Conservation (phyloP, 2,888 invertebrate species). For the Drosophila longiperda region DNA sequence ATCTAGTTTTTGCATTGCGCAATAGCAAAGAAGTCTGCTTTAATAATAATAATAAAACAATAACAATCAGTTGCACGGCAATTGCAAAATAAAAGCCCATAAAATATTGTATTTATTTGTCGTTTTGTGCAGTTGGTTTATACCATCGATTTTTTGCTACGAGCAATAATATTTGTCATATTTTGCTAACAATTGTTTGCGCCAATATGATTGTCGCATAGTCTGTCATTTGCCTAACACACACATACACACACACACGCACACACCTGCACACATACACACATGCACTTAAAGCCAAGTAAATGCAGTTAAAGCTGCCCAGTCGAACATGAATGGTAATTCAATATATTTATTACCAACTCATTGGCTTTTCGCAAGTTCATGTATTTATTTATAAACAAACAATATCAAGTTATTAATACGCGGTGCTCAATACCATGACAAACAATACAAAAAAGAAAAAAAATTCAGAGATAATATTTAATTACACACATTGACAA, state of each 20-base stretch:
- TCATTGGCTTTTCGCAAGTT: conserved; percentile 27
- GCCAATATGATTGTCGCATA: conserved; percentile 50
- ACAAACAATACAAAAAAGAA: conserved; percentile 27
- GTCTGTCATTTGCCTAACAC: conserved; percentile 53
- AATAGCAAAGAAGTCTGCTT: not conserved
- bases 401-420: conserved; percentile 61
- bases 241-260: not conserved
- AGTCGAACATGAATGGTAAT: conserved; percentile 14
- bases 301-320: conserved; percentile 14
- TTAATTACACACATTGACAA: conserved; percentile 38
- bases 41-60: conserved; percentile 29
- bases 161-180: conserved; percentile 42
- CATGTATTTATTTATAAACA: conserved; percentile 56
- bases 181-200: conserved; percentile 36
- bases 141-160: conserved; percentile 12
- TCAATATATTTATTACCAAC: conserved; percentile 34
- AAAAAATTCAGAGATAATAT: conserved; percentile 2
- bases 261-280: not conserved
- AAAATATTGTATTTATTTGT: conserved; percentile 58
- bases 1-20: not conserved
- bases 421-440: conserved; percentile 26
- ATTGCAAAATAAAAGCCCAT: conserved; percentile 60
- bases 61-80: conserved; percentile 43
- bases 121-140: conserved; percentile 8
- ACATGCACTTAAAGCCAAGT: not conserved